Conservation (phyloP, 2,113 vertebrate species). For the Motacilla alba region DNA sequence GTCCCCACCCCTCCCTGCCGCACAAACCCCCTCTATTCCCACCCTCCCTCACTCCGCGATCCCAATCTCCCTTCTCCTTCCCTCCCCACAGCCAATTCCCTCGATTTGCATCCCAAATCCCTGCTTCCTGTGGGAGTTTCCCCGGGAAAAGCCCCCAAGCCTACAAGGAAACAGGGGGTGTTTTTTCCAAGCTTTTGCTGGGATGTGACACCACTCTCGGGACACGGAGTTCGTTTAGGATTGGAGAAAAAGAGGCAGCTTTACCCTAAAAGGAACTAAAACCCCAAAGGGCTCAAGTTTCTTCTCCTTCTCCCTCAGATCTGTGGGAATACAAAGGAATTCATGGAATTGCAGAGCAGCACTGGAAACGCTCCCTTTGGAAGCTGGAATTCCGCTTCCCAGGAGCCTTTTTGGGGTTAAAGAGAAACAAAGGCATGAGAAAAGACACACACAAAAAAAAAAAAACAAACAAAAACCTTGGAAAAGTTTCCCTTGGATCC, state of each 20-base stretch:
- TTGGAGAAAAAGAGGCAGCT: constrained; percentile 58
- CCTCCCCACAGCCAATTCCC: neutral
- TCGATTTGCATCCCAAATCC: fast-evolving
- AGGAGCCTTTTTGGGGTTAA: neutral
- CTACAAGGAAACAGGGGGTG: constrained; percentile 58
- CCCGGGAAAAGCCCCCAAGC: neutral
- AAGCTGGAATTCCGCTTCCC: neutral
- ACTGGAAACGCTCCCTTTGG: neutral
- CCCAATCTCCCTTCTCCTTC: neutral
- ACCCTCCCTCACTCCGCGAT: neutral
- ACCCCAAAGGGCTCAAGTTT: constrained; percentile 79
- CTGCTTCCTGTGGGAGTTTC: neutral
- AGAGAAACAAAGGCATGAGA: neutral
- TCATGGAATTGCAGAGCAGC: constrained; percentile 49
- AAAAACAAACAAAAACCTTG: neutral
- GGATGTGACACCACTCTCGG: neutral
- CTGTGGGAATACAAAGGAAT: constrained; percentile 85
- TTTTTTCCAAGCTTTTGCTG: constrained; percentile 35
- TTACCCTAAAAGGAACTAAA: constrained; percentile 85
- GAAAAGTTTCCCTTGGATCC: neutral
- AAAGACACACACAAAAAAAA: no score
- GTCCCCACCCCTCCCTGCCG: fast-evolving
- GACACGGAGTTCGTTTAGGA: constrained; percentile 68
- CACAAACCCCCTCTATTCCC: neutral
- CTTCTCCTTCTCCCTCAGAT: constrained; percentile 84